These are phyloP conservation scores for Metopolophium dirhodum DNA, from an alignment of 1,140 invertebrate genomes.

Conservation along the genomic window DNA sequence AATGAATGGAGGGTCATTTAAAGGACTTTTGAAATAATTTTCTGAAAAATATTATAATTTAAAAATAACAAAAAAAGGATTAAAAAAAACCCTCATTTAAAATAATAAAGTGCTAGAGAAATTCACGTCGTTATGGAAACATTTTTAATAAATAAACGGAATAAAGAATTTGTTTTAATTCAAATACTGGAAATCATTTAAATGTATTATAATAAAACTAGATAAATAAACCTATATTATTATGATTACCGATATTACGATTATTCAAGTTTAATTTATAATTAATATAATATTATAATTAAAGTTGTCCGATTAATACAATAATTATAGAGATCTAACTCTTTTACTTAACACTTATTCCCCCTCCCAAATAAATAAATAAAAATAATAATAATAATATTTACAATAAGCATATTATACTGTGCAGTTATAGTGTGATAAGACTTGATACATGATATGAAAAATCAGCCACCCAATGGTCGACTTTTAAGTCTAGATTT, in stretches of 20 bases:
- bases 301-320: not conserved
- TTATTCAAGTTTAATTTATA: not conserved
- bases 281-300: not conserved
- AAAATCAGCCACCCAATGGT: too few relatives aligned
- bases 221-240: not conserved
- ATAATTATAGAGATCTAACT: not conserved
- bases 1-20: not conserved
- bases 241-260: not conserved
- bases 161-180: not conserved
- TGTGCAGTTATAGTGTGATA: not conserved
- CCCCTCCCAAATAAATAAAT: not conserved
- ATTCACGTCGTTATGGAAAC: not conserved
- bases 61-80: constrained; percentile 28
- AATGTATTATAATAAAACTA: not conserved
- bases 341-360: not conserved
- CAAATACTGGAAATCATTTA: not conserved
- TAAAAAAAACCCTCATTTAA: constrained; percentile 7
- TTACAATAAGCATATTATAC: not conserved
- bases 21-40: not conserved
- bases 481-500: too few relatives aligned
- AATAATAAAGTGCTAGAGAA: constrained; percentile 1
- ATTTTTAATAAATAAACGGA: not conserved
- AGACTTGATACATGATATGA: not conserved
- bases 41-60: constrained; percentile 33
- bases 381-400: not conserved